These are phyloP conservation scores for Dichetophora obliterata DNA, from an alignment of 2,888 invertebrate species.

Conservation along the genomic window DNA sequence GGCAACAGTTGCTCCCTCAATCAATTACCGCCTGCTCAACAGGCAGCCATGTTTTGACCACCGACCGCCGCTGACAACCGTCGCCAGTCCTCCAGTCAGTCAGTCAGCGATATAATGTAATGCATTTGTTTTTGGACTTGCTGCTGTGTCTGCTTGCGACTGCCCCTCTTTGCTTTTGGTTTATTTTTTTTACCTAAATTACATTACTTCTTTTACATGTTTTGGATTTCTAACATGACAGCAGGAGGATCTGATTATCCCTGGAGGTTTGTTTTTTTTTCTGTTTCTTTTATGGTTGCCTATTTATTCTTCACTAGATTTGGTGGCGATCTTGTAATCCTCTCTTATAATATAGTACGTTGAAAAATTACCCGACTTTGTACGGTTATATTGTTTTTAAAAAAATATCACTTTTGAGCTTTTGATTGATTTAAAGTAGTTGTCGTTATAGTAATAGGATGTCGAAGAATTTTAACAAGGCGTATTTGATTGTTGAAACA, in stretches of 20 bases:
- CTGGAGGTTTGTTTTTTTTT: neutral
- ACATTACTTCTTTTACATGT: neutral
- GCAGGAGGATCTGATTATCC: neutral
- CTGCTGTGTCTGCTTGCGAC: neutral
- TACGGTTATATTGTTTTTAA: neutral
- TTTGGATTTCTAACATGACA: neutral
- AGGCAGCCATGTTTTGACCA: conserved; percentile 15
- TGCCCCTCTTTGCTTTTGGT: neutral
- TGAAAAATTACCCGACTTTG: too few species aligned
- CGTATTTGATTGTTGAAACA: too few species aligned
- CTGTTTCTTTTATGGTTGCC: neutral
- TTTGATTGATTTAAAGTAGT: neutral
- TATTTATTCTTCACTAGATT: neutral
- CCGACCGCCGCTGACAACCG: neutral
- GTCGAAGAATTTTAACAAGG: too few species aligned
- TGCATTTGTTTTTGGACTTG: neutral
- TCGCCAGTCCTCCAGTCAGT: neutral
- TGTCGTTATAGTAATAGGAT: too few species aligned
- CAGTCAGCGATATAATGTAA: neutral
- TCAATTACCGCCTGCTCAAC: conserved; percentile 33
- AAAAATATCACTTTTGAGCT: neutral
- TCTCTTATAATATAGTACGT: too few species aligned
- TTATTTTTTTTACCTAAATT: neutral
- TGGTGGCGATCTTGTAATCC: neutral
- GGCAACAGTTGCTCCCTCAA: conserved; percentile 25